Evolutionary conservation across 2,113 vertebrate species (phyloP), one percentile per base, ranked within the genome.

Genomic region (Nipponia nippon): DNA sequence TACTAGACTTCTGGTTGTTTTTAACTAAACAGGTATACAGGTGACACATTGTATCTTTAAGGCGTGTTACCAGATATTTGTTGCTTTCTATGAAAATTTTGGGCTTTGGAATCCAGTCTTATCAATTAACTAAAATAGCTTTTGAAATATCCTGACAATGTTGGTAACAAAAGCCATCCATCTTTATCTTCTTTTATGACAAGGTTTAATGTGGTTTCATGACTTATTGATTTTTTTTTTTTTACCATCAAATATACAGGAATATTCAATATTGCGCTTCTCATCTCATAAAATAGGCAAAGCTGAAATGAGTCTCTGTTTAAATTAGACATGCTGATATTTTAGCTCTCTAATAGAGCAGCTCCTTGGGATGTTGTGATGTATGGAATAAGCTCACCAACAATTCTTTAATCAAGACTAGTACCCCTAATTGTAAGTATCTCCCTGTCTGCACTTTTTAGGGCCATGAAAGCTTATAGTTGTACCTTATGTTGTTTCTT

Each of bases 181-280:
- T 78, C 42, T 89, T 67, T 73, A 13, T 79, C 34, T 83, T 90
- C 52, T 85, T 84, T 91, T 81, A 26, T 88, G 69, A 61, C 71
- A 91, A 87, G 27, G 3, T 47, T 95, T 94, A 76, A 76, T 80
- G 63, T 50, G 42, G 15, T 80, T 95, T 95, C 50, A 87, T 63
- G 46, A 91, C 49, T 77, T 85, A 40, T 9, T 56, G 56, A 62
- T 81, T 76, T 95, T 94, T 94, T 94, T 81, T 76, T 95, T 94
- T 94, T 94, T 94, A 53, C 71, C 14, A 55, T 90, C 59, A 86
- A 78, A 69, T 87, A 44, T 67, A 52, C 36, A 86, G 49, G 53
- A 65, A 49, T 86, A 36, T 58, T 90, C 47, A 92, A 21, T 76
- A 44, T 71, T 94, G 63, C 85, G 40, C 76, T 91, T 34, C 52